Conservation (phyloP, 2,797 vertebrate species). For the Atherinosoma microstoma region DNA sequence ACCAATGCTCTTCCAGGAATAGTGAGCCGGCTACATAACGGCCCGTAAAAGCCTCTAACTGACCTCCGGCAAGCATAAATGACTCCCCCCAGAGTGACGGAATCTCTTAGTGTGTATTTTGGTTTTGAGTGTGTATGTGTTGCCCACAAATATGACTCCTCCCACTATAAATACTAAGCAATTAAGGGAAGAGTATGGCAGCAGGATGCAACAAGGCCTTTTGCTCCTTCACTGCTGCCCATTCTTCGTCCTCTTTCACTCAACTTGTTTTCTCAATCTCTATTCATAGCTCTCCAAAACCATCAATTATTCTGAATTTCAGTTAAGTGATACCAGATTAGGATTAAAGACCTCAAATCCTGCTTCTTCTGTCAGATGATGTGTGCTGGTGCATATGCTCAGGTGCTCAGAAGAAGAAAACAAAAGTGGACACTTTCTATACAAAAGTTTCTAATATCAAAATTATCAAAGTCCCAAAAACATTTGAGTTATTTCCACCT, state of each 20-base stretch:
- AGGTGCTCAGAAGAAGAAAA: slow-evolving; percentile 10
- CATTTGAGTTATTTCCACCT: slow-evolving; percentile 32
- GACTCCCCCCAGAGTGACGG: slow-evolving; percentile 72
- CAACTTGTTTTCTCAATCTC: slow-evolving; percentile 6
- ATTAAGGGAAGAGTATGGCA: slow-evolving; percentile 51
- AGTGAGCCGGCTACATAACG: slow-evolving; percentile 63
- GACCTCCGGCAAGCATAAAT: slow-evolving; percentile 70
- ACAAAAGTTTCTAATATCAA: slow-evolving; percentile 21
- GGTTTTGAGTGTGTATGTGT: slow-evolving; percentile 62
- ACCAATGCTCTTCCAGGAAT: slow-evolving; percentile 79
- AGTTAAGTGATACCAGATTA: slow-evolving; percentile 27
- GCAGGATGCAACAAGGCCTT: slow-evolving; percentile 62
- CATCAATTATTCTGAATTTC: slow-evolving; percentile 40
- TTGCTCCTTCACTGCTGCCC: slow-evolving; percentile 27
- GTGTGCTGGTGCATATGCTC: slow-evolving; percentile 1
- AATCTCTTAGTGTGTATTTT: slow-evolving; percentile 68
- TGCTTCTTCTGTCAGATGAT: slow-evolving; percentile 9
- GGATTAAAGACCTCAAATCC: slow-evolving; percentile 22
- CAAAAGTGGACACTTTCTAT: slow-evolving; percentile 13
- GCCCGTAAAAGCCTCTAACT: slow-evolving; percentile 79
- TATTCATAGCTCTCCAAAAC: slow-evolving; percentile 20
- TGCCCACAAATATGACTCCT: slow-evolving; percentile 63
- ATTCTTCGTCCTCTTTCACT: slow-evolving; percentile 12
- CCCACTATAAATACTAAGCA: slow-evolving; percentile 64
- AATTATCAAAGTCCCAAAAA: slow-evolving; percentile 32